A percentile compares a stretch with the other conserved stretches of the same genome.
Evolutionary conservation across 2,113 vertebrate genomes (phyloP).

Genomic region (Xenus cinereus): DNA sequence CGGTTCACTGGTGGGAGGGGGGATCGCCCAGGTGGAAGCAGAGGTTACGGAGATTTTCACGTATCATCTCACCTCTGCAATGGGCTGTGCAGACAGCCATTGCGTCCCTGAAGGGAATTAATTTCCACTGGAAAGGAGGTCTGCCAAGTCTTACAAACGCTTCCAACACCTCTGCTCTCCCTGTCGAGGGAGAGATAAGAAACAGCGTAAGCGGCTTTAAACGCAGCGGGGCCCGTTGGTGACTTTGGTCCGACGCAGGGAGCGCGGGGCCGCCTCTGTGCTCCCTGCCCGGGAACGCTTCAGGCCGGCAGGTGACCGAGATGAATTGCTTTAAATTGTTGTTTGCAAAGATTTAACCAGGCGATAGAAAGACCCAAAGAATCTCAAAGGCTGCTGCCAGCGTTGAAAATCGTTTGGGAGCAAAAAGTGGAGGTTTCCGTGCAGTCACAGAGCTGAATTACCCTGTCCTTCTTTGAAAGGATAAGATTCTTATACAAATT

Average conservation of each 20-base stretch:
- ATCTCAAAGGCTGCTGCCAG: neutral
- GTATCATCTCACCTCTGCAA: neutral
- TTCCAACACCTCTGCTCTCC: neutral
- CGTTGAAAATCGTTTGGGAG: neutral
- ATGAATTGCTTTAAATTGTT: neutral
- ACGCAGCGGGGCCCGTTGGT: neutral
- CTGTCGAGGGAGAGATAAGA: neutral
- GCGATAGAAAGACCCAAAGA: neutral
- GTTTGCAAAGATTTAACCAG: neutral
- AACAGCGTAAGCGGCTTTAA: neutral
- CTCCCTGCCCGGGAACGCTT: neutral
- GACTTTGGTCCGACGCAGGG: neutral
- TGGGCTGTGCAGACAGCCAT: neutral
- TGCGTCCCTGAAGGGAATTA: neutral
- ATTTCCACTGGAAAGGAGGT: neutral
- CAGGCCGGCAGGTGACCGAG: neutral
- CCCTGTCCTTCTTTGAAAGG: neutral
- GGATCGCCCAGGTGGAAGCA: neutral
- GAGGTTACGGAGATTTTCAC: neutral
- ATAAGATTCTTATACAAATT: rapidly evolving
- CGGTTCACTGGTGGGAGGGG: neutral
- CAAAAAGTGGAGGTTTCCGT: neutral
- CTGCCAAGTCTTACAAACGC: neutral
- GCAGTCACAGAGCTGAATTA: neutral
- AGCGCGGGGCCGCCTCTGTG: neutral